A percentile compares a stretch with the other conserved stretches of the same genome.
Evolutionary conservation across 2,113 vertebrate genomes (phyloP).

Genomic region (Caracal caracal): DNA sequence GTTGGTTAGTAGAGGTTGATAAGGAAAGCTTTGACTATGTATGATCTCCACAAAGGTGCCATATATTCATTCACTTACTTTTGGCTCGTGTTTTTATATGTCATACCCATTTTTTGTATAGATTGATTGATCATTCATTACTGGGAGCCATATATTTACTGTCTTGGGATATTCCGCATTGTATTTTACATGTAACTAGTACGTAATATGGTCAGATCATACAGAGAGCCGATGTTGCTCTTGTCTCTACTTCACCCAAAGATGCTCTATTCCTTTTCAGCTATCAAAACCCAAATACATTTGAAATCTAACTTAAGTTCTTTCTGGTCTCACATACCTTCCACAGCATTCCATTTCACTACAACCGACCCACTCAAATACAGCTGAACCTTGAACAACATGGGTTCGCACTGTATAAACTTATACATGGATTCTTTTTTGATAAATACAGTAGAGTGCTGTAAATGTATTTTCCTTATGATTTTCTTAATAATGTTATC

Average conservation of each 20-base stretch:
- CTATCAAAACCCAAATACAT: neutral
- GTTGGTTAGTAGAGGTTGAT: neutral
- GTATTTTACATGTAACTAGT: neutral
- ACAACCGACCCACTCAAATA: neutral
- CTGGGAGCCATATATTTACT: neutral
- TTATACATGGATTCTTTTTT: neutral
- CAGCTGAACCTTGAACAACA: neutral
- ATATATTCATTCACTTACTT: neutral
- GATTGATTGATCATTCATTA: neutral
- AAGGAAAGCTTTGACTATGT: neutral
- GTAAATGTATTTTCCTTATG: neutral
- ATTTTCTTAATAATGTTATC: neutral
- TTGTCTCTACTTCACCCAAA: neutral
- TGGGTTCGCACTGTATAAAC: neutral
- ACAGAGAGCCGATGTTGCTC: neutral
- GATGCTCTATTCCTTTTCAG: neutral
- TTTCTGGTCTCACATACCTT: neutral
- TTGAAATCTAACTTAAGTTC: neutral
- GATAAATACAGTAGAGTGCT: neutral
- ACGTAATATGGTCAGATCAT: neutral
- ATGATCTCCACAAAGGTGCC: neutral
- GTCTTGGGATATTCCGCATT: neutral
- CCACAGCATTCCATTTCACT: neutral
- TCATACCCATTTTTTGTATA: neutral
- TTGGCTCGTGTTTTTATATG: neutral